A percentile compares a stretch with the other conserved stretches of the same genome.
phyloP scores from a whole-genome alignment of 1,140 invertebrate genomes.

The Heliconius melpomene region DNA sequence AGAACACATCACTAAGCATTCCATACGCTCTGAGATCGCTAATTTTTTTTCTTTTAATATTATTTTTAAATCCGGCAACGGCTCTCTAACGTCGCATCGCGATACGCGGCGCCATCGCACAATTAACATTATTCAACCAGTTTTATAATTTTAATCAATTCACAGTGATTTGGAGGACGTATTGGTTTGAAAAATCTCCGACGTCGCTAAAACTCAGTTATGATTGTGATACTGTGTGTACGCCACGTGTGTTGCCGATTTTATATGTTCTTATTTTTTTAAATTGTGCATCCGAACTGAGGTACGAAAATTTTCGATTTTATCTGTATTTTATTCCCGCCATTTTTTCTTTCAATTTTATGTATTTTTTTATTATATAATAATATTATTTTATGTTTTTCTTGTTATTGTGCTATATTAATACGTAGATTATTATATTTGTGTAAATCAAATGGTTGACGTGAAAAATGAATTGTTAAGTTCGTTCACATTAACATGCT shows the following conservation, averaged over 20 bases:
- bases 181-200: slow-evolving; percentile 52
- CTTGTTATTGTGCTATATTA: neutral
- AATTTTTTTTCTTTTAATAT: slow-evolving; percentile 61
- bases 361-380: neutral
- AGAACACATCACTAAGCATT: slow-evolving; percentile 47
- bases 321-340: slow-evolving; percentile 17
- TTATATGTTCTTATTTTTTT: slow-evolving; percentile 42
- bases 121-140: slow-evolving; percentile 62
- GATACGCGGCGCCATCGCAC: slow-evolving; percentile 53
- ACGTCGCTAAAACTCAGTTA: slow-evolving; percentile 54
- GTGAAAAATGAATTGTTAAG: neutral
- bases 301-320: slow-evolving; percentile 28
- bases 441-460: neutral
- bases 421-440: too few species aligned
- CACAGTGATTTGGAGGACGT: slow-evolving; percentile 62
- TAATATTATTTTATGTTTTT: neutral
- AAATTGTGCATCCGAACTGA: slow-evolving; percentile 27
- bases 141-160: slow-evolving; percentile 69
- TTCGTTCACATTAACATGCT: too few species aligned
- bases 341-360: neutral
- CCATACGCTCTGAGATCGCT: slow-evolving; percentile 44
- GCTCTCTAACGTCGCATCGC: slow-evolving; percentile 56
- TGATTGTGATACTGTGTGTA: slow-evolving; percentile 59
- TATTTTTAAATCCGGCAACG: slow-evolving; percentile 71
- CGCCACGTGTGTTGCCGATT: slow-evolving; percentile 54